A percentile compares a stretch with the other conserved stretches of the same genome.
Evolutionary conservation across 30 jellyfish, hydroid and myxozoan genomes (phyloP).

Genomic region (Hydra vulgaris): DNA sequence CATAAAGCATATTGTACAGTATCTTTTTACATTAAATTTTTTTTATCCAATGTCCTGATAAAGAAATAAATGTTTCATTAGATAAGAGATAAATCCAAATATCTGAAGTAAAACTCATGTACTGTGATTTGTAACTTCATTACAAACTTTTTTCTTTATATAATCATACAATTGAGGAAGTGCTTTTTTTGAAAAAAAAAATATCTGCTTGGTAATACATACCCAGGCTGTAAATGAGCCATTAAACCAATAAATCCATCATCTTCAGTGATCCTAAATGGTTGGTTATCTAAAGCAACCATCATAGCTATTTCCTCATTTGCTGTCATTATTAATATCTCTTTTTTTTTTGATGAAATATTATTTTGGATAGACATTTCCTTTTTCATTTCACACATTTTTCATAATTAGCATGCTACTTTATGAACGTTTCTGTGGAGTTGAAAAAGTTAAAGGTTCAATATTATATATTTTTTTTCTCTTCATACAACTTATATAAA

Average conservation of each 20-base stretch:
- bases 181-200: constrained; percentile 16
- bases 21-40: not conserved
- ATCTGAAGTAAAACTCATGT: not conserved
- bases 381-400: not conserved
- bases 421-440: not conserved
- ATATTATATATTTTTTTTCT: not conserved
- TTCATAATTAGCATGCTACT: not conserved
- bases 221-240: constrained; percentile 40
- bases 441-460: not conserved
- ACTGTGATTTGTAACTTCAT: not conserved
- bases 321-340: too few relatives aligned
- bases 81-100: not conserved
- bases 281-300: constrained; percentile 54
- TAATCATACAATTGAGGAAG: not conserved
- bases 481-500: not conserved
- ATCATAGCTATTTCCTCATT: constrained; percentile 24
- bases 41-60: not conserved
- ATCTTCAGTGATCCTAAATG: constrained; percentile 37
- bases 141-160: not conserved
- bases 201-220: constrained; percentile 37
- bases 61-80: not conserved
- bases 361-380: not conserved
- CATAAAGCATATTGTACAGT: not conserved
- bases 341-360: not conserved
- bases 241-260: constrained; percentile 36